Conservation (phyloP, 1,140 invertebrate species). For the Platyscapa corneri region DNA sequence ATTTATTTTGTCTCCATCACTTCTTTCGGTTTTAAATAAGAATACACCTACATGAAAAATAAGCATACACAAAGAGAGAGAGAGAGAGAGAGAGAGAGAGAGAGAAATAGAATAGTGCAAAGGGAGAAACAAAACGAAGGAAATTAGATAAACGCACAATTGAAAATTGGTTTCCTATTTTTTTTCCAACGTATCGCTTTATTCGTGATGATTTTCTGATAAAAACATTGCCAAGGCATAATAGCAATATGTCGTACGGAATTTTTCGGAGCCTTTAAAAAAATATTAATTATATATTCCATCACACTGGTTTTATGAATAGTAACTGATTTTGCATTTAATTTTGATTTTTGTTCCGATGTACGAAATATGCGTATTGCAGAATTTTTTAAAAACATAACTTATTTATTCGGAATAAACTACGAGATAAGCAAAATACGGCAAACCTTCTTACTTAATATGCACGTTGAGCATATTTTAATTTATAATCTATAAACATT, state of each 20-base stretch:
- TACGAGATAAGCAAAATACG: neutral
- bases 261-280: neutral
- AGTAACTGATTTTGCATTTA: neutral
- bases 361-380: neutral
- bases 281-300: neutral
- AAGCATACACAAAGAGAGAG: neutral
- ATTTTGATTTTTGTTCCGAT: neutral
- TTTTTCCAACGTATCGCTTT: neutral
- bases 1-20: neutral
- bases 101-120: neutral
- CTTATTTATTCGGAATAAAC: neutral
- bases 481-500: constrained; percentile 23
- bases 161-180: neutral
- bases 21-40: neutral
- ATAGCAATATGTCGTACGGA: neutral
- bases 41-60: neutral
- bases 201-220: neutral
- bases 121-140: neutral
- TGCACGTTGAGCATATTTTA: neutral
- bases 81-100: neutral
- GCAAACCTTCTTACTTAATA: neutral
- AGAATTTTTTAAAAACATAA: neutral
- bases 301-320: neutral
- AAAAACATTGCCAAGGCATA: neutral
- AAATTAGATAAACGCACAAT: neutral